phyloP scores from a whole-genome alignment of 2,113 vertebrate species.

The Ellobius talpinus region DNA sequence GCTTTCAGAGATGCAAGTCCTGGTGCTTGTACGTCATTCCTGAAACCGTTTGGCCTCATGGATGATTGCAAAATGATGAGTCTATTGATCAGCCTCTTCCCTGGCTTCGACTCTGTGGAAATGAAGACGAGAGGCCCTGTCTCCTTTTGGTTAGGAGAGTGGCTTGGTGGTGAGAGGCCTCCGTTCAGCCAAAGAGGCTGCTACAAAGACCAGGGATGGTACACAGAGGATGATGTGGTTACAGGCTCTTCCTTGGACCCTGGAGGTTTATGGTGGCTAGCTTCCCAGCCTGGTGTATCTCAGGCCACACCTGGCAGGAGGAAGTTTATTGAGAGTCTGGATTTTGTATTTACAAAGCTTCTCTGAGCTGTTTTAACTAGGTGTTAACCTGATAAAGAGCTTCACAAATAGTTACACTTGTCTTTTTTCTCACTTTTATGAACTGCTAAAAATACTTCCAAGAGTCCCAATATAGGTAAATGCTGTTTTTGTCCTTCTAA shows the following conservation, averaged over 20 bases:
- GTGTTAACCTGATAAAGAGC: slow-evolving; percentile 84
- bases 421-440: slow-evolving; percentile 83
- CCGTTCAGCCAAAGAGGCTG: not conserved
- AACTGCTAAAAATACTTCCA: slow-evolving; percentile 82
- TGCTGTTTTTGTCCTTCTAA: slow-evolving; percentile 34
- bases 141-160: slow-evolving; percentile 18
- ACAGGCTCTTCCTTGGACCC: slow-evolving; percentile 49
- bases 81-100: slow-evolving; percentile 48
- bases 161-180: slow-evolving; percentile 34
- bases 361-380: slow-evolving; percentile 82
- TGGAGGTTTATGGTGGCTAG: slow-evolving; percentile 70
- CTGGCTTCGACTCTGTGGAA: slow-evolving; percentile 54
- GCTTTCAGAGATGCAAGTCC: slow-evolving; percentile 54
- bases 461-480: slow-evolving; percentile 64
- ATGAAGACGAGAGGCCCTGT: slow-evolving; percentile 45
- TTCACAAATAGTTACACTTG: slow-evolving; percentile 74
- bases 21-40: not conserved
- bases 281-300: slow-evolving; percentile 71
- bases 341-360: slow-evolving; percentile 77
- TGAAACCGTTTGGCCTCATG: slow-evolving; percentile 10
- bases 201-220: slow-evolving; percentile 48
- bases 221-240: slow-evolving; percentile 6
- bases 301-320: slow-evolving; percentile 77
- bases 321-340: slow-evolving; percentile 81
- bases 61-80: slow-evolving; percentile 56